Evolutionary conservation across 2,113 vertebrate species (phyloP), one percentile per base, ranked within the genome.

Genomic region (Chloropsis hardwickii): DNA sequence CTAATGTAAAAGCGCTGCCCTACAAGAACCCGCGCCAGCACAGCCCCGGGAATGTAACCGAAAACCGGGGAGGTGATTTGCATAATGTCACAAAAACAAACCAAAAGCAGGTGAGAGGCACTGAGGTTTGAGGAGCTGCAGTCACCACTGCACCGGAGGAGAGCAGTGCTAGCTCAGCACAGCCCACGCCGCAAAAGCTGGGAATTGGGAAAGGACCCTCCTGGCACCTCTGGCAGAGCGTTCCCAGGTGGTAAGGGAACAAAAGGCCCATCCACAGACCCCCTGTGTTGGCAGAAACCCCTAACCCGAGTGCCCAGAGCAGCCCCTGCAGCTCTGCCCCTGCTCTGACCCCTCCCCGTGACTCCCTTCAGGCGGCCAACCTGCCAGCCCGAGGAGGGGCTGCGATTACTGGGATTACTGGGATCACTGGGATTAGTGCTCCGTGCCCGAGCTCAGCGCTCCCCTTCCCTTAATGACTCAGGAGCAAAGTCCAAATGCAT

Each of bases 401-500:
- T 29, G 81, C 17, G 28, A n/a, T 48, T 11, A 17, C 45, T 57
- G 85, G 35, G 66, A 78, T 88, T 62, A 64, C 61, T 33, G 79
- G 67, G 33, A 44, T 50, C 20, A 28, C 31, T 53, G 78, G 87
- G 70, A 82, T 90, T 76, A 90, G 54, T 8, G 29, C 79, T 40
- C 61, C 15, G 2, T 8, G 86, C 53, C 11, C 1, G 3, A n/a
- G 48, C 66, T 72, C 67, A 35, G 51, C 16, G 0, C 72, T 88
- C 56, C 73, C 71, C 14, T 65, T n/a, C 62, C 76, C 53, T 18
- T 18, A 79, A 72, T 0, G 6, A 16, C 83, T 76, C 40, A 0
- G 27, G 93, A 82, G 53, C 93, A 91, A 95, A 95, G 94, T 95
- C 91, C 91, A 85, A 61, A 67, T 4, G 13, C 31, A 20, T 19